Evolutionary conservation across 2,113 vertebrate genomes (phyloP).

Genomic region (Tautogolabrus adspersus): DNA sequence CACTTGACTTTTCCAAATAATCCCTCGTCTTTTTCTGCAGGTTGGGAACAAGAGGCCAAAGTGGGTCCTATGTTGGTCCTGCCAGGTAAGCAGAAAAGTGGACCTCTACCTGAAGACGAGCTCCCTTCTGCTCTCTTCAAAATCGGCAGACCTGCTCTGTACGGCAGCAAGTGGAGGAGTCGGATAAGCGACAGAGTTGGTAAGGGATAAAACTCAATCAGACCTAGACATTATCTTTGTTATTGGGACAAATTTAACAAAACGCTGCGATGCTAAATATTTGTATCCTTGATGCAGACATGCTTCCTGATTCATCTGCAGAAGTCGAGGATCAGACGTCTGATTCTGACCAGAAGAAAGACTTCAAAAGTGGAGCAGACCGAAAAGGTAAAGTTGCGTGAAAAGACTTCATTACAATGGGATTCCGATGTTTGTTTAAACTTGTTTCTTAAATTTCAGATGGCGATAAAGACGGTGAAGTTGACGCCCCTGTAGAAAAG

Average conservation of each 20-base stretch:
- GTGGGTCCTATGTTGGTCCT: constrained; percentile 71
- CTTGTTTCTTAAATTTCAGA: constrained; percentile 5
- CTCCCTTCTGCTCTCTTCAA: constrained; percentile 32
- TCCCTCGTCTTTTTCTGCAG: constrained; percentile 1
- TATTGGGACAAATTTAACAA: no score
- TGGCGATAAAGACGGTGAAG: neutral
- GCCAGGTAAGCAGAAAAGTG: constrained; percentile 43
- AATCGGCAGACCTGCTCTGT: constrained; percentile 21
- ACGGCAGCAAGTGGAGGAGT: constrained; percentile 73
- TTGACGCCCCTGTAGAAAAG: neutral
- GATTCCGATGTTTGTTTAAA: no score
- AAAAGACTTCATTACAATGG: neutral
- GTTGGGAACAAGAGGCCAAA: constrained; percentile 51
- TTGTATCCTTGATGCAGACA: constrained; percentile 4
- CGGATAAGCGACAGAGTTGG: constrained; percentile 18
- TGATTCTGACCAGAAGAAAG: neutral
- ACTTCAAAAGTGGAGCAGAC: accelerated
- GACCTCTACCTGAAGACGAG: constrained; percentile 28
- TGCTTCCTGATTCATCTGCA: constrained; percentile 16
- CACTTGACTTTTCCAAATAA: neutral
- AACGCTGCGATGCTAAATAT: neutral
- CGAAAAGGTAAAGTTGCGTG: constrained; percentile 12
- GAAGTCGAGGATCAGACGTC: neutral
- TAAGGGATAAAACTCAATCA: constrained; percentile 1
- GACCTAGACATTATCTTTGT: no score